Conservation (phyloP, 2,797 vertebrate species). For the Chaunax sp. region DNA sequence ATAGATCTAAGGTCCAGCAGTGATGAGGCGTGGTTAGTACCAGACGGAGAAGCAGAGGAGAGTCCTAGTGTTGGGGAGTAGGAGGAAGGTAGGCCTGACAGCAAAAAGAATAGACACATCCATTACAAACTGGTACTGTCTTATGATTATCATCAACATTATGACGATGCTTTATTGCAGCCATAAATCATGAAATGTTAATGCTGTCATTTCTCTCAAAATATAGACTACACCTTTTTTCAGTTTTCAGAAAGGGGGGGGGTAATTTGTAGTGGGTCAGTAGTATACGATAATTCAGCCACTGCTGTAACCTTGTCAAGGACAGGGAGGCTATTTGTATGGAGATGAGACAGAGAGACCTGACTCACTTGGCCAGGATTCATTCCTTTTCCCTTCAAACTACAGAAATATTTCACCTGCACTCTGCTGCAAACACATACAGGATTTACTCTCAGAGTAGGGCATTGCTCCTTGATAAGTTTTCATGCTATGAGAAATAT, state of each 20-base stretch:
- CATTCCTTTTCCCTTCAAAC: neutral
- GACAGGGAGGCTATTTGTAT: slow-evolving; percentile 36
- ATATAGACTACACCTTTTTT: neutral
- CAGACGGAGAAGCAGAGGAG: slow-evolving; percentile 60
- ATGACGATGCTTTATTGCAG: neutral
- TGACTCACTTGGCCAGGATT: slow-evolving; percentile 17
- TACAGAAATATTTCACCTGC: slow-evolving; percentile 8
- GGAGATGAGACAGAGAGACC: slow-evolving; percentile 36
- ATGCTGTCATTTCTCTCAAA: neutral
- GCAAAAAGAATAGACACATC: slow-evolving; percentile 26
- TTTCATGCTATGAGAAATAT: neutral
- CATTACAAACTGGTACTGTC: slow-evolving; percentile 2
- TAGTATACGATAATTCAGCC: slow-evolving; percentile 13
- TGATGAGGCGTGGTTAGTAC: slow-evolving; percentile 89
- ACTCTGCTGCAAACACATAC: neutral
- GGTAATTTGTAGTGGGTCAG: neutral
- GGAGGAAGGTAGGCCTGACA: slow-evolving; percentile 85
- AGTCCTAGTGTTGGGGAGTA: slow-evolving; percentile 84
- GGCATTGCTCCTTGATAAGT: neutral
- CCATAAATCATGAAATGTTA: neutral
- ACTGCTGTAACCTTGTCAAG: slow-evolving; percentile 33
- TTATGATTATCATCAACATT: neutral
- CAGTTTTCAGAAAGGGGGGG: slow-evolving; percentile 1
- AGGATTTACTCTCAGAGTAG: slow-evolving; percentile 13
- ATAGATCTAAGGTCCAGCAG: slow-evolving; percentile 92